Conservation (phyloP, 2,797 vertebrate genomes). For the Chromis chromis region DNA sequence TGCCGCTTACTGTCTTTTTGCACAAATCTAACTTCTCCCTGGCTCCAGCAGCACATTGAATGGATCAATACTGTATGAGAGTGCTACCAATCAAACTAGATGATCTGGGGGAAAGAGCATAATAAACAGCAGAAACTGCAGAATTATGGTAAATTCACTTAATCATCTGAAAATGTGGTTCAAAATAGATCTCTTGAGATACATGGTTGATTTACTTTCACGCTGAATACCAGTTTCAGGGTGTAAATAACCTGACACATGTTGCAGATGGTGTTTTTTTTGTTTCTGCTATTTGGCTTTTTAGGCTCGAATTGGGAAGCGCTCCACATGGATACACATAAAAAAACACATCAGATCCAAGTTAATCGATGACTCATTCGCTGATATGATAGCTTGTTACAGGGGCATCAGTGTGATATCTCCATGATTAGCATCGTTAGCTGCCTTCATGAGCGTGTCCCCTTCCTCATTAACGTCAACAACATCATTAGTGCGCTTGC, state of each 20-base stretch:
- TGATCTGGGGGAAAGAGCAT: not conserved
- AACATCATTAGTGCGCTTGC: slow-evolving; percentile 62
- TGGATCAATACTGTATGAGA: not conserved
- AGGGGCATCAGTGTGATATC: slow-evolving; percentile 52
- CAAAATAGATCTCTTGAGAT: not conserved
- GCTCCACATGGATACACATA: not conserved
- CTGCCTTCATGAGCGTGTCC: slow-evolving; percentile 56
- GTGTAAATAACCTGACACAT: slow-evolving; percentile 5
- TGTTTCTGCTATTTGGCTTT: not conserved
- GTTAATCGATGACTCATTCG: slow-evolving; percentile 42
- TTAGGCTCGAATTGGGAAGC: not conserved
- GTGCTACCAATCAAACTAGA: not conserved
- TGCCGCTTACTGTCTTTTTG: not conserved
- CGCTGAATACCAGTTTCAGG: not conserved
- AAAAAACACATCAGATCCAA: slow-evolving; percentile 6
- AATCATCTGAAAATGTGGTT: not conserved
- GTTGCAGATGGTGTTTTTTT: slow-evolving; percentile 18
- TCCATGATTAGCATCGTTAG: slow-evolving; percentile 67
- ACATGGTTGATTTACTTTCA: not conserved
- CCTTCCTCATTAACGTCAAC: slow-evolving; percentile 69
- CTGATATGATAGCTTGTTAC: slow-evolving; percentile 49
- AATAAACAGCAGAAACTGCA: not conserved
- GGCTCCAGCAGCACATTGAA: not conserved
- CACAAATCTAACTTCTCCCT: not conserved
- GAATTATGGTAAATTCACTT: not conserved